Evolutionary conservation across 2,888 invertebrate genomes (phyloP).

Genomic region (Drosophila lutescens): DNA sequence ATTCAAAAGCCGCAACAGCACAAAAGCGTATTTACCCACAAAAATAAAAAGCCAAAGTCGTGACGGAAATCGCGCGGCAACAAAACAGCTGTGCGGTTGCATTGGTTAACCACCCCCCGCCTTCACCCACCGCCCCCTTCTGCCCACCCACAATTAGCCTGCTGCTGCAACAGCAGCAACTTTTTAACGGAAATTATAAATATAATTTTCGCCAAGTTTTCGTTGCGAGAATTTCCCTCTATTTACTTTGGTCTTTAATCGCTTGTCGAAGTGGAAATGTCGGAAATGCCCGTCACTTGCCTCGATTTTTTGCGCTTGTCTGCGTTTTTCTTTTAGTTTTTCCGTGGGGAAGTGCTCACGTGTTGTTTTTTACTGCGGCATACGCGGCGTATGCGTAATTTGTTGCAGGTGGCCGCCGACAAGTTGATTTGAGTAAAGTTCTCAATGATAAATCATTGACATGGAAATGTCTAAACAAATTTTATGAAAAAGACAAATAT

Average conservation of each 20-base stretch:
- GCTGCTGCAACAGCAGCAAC: conserved; percentile 19
- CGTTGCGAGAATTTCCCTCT: conserved; percentile 41
- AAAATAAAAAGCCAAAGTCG: conserved; percentile 54
- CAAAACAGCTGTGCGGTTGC: conserved; percentile 71
- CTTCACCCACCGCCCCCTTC: background rate
- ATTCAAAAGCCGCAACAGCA: conserved; percentile 35
- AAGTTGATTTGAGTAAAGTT: conserved; percentile 2
- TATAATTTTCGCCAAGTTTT: conserved; percentile 31
- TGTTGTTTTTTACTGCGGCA: conserved; percentile 43
- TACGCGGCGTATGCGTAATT: conserved; percentile 50
- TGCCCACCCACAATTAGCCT: background rate
- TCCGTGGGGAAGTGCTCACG: conserved; percentile 51
- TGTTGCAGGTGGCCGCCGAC: conserved; percentile 43
- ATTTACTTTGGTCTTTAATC: conserved; percentile 49
- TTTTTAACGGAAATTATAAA: conserved; percentile 72
- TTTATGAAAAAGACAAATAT: background rate
- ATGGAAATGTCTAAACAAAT: conserved; percentile 8
- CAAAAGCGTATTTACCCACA: conserved; percentile 49
- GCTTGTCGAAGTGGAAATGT: conserved; percentile 47
- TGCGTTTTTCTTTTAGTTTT: conserved; percentile 26
- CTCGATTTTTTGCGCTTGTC: conserved; percentile 30
- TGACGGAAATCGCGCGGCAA: conserved; percentile 71
- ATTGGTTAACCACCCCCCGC: conserved; percentile 13
- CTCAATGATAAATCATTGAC: conserved; percentile 17
- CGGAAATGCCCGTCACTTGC: conserved; percentile 71